Evolutionary conservation across 2,888 invertebrate species (phyloP), one percentile per base, ranked within the genome.

Genomic region (Trichacis sp.): DNA sequence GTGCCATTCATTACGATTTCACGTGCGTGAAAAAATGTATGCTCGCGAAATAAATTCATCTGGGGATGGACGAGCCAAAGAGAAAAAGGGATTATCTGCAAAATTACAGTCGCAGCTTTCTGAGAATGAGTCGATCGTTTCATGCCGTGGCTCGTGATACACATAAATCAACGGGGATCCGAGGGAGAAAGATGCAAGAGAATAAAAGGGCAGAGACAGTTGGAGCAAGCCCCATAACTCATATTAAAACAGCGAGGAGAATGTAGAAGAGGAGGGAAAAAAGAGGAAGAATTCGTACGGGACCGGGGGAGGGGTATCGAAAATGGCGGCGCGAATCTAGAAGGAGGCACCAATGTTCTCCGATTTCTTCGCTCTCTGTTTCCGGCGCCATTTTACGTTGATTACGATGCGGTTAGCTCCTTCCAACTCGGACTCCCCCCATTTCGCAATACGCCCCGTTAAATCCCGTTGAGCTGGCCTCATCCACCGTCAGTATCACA

Each of bases 381-480:
- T 67, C 61, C 73, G 79, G 70, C 80, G 80, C 80, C 80, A 80
- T 80, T 81, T 81, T 77, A 77, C 76, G 76, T 81, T 79, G 81
- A 80, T 80, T 81, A 79, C 77, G 75, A 76, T 80, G 78, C 75
- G 79, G 79, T 80, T 79, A 77, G 73, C 77, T 77, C 77, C 75
- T 77, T 76, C 74, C 75, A 75, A 64, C 53, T n/a, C n/a, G n/a
- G n/a, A n/a, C n/a, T n/a, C n/a, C n/a, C n/a, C n/a, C n/a, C n/a
- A n/a, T n/a, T n/a, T n/a, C n/a, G n/a, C n/a, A n/a, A n/a, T n/a
- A n/a, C n/a, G n/a, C n/a, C n/a, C n/a, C n/a, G n/a, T n/a, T n/a
- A n/a, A n/a, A n/a, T n/a, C n/a, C n/a, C n/a, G n/a, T n/a, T n/a
- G n/a, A n/a, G n/a, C n/a, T n/a, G n/a, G n/a, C n/a, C n/a, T n/a